Base-by-base conservation (phyloP, 2,797 vertebrate genomes). In the Aratinga solstitialis region DNA sequence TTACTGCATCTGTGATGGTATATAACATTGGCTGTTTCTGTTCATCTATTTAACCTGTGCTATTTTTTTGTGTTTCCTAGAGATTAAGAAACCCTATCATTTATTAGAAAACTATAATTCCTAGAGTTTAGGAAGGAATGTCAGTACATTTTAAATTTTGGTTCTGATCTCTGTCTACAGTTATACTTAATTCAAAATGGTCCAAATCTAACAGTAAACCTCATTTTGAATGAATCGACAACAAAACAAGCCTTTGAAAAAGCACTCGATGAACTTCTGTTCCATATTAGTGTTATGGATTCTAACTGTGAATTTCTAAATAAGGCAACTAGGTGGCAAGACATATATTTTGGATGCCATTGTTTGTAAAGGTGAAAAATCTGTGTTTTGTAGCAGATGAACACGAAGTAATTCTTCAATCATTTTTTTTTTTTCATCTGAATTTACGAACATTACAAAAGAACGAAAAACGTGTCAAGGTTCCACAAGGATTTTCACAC, bases 21-120 rank as follows among this genome's bases (percentile, higher is more conserved):
- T 21, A 23, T 12, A 73, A 11, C 0, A 0, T 75, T 58, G 36
- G 3, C 5, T 72, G 11, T 47, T 73, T 48, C 34, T 4, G 1
- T 54, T 66, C 5, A 9, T 42, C 78, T 87, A 6, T 18, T 76
- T 83, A 63, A 63, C 5, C 4, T 54, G 13, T n/a, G 7, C 2
- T 69, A 69, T 48, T 29, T 75, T 13, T 30, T 50, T 77, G 53
- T 61, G 20, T 38, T 87, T 76, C 50, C 13, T 71, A 53, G 16
- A 72, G 53, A 32, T 66, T 56, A 58, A 32, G 15, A 74, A 73
- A 30, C 17, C 24, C 5, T 58, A 77, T 54, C 2, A 3, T 3
- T 62, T 67, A 58, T 12, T 73, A 53, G 17, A 30, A 92, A 79
- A 5, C 9, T 79, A 21, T 63, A 47, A 51, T 75, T 72, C 4